Evolutionary conservation across 2,113 vertebrate genomes (phyloP).

Genomic region (Aythya baeri): DNA sequence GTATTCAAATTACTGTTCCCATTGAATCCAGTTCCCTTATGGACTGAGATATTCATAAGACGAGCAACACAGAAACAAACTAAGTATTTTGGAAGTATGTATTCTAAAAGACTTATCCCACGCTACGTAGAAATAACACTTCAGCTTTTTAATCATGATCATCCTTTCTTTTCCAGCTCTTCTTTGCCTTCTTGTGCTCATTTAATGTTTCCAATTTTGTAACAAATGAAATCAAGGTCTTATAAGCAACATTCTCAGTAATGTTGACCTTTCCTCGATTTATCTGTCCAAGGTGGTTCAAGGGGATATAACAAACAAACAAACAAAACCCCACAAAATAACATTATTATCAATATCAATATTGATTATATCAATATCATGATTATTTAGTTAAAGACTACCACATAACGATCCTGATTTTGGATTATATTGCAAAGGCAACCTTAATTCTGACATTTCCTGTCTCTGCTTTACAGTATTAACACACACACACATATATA

Average conservation of each 20-base stretch:
- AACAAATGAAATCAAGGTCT: not conserved
- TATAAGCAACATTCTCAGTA: not conserved
- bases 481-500: not conserved
- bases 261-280: not conserved
- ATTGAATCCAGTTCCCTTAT: not conserved
- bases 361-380: no score
- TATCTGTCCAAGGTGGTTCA: not conserved
- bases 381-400: not conserved
- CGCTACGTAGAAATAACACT: not conserved
- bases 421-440: slow-evolving; percentile 18
- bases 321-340: not conserved
- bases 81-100: not conserved
- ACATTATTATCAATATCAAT: not conserved
- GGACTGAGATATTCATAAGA: not conserved
- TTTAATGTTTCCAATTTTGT: not conserved
- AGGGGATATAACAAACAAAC: not conserved
- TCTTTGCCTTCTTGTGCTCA: not conserved
- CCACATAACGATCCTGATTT: not conserved
- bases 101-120: not conserved
- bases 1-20: not conserved
- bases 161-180: not conserved
- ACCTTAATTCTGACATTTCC: slow-evolving; percentile 62
- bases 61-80: not conserved
- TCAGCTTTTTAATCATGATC: not conserved
- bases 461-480: slow-evolving; percentile 14